phyloP scores from a whole-genome alignment of 2,888 invertebrate species.

The Perizoma affinitatum region DNA sequence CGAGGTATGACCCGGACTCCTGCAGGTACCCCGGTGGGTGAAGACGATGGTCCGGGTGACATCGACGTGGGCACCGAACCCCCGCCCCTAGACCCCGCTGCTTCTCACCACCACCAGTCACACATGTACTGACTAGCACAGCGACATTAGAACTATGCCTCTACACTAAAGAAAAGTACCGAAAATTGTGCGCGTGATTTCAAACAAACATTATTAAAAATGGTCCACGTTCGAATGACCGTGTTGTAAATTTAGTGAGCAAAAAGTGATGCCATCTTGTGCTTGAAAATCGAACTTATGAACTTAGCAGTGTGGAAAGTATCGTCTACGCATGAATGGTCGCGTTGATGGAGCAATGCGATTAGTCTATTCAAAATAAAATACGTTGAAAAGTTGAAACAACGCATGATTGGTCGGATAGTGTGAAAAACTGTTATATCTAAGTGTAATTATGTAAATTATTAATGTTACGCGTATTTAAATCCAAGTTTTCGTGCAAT shows the following conservation, averaged over 20 bases:
- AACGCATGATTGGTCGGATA: conserved; percentile 2
- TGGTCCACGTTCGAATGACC: background rate
- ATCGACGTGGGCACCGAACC: conserved; percentile 81
- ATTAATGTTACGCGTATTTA: conserved; percentile 61
- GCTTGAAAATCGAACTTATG: background rate
- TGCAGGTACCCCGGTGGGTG: conserved; percentile 47
- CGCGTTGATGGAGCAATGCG: conserved; percentile 3
- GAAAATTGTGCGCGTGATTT: background rate
- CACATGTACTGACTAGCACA: conserved; percentile 40
- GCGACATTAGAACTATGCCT: background rate
- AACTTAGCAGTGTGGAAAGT: conserved; percentile 5
- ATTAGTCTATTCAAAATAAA: conserved; percentile 22
- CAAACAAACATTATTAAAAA: too few species aligned
- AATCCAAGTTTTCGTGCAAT: conserved; percentile 77
- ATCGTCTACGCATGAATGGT: background rate
- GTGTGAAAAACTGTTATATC: conserved; percentile 38
- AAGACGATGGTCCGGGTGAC: conserved; percentile 75
- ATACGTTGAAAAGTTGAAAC: conserved; percentile 1
- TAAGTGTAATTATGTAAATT: conserved; percentile 81
- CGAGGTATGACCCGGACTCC: conserved; percentile 60
- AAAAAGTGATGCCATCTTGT: conserved; percentile 8
- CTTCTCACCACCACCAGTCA: conserved; percentile 42
- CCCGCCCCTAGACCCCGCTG: conserved; percentile 60
- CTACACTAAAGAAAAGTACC: background rate
- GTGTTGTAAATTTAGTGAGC: background rate